Base-by-base conservation (phyloP, 2,797 vertebrate genomes). In the Lepilemur septentrionalis region DNA sequence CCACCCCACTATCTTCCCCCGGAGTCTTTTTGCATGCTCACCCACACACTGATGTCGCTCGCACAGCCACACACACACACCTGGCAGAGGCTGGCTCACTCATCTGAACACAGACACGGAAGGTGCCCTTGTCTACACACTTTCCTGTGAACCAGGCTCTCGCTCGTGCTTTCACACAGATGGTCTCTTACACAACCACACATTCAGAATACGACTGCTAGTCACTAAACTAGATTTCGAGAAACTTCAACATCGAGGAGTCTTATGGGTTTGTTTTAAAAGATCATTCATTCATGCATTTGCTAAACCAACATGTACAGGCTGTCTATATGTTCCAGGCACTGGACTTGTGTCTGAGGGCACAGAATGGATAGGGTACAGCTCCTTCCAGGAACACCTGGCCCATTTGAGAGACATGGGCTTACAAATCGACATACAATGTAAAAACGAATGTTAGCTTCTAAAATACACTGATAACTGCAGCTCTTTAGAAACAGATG, bases 401-500 rank as follows among this genome's bases (percentile, higher is more conserved):
- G 25, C 52, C 17, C 18, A 20, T 41, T 73, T 89, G 48, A 46
- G 57, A 72, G 55, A 85, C 23, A 59, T 18, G 18, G 41, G n/a
- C 52, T 91, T 93, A 69, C 32, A 35, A 43, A 14, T 14, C n/a
- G 55, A 79, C 23, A 69, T 35, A 10, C 22, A 2, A 17, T 50
- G n/a, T 46, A n/a, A 59, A 92, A 81, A 75, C 48, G 57, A 72
- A 46, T 11, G n/a, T 28, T 57, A 57, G 17, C 67, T 86, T 73
- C 46, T 55, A 72, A 96, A 76, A 79, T 13, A 59, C 23, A 67
- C 55, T 87, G 28, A 35, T 75, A 79, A 79, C 67, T 5, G n/a
- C 11, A 63, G 11, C 38, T 72, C 86, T 88, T 81, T 67, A 84
- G 59, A 90, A 76, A 78, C 13, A 38, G 32, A 63, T 22, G 57